Base-by-base conservation (phyloP, 1,140 invertebrate genomes). In the Zelostemma sp. region DNA sequence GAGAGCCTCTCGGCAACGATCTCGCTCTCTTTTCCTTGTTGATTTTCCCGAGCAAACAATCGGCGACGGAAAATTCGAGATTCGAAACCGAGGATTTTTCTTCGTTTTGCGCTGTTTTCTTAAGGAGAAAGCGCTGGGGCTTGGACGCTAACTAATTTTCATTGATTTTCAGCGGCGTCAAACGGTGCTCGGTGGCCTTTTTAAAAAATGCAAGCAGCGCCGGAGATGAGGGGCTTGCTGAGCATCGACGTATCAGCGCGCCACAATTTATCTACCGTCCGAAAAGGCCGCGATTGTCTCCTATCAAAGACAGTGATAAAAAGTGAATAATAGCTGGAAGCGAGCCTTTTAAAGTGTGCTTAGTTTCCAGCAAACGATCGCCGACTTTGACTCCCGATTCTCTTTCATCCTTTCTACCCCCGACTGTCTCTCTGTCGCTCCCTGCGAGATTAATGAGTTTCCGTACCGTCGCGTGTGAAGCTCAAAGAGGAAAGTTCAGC, bases 381-480 rank as follows among this genome's bases (percentile, higher is more conserved):
- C 57, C 53, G 57, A 60, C 70, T 62, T 72, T 60, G 46, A 62
- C 40, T 57, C 41, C 54, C 31, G 41, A 49, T 56, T 61, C 54
- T 65, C 61, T 54, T 18, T 64, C 56, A 35, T 35, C 33, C 33
- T n/a, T n/a, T 35, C 33, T 35, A n/a, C 33, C 47, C 56, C 59
- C 31, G 40, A 46, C 17, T 17, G 38, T 31, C 45, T 58, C 38
- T 58, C 38, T 67, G 14, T 62, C 41, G 43, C 48, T 40, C 43
- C 48, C 53, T 19, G 28, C 55, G 65, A 68, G 65, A 68, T 68
- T 68, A 68, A 68, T 68, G 65, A 68, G 58, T 53, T 68, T 68
- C 65, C 65, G 65, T 68, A 61, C 12, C 65, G 41, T 68, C 58
- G 65, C 65, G 65, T 68, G 65, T 62, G 58, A 62, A 51, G 47